Percentiles rank a stretch among this genome's conserved stretches.
phyloP scores from a whole-genome alignment of 2,113 vertebrate species.

The Ariopsis seemanni region DNA sequence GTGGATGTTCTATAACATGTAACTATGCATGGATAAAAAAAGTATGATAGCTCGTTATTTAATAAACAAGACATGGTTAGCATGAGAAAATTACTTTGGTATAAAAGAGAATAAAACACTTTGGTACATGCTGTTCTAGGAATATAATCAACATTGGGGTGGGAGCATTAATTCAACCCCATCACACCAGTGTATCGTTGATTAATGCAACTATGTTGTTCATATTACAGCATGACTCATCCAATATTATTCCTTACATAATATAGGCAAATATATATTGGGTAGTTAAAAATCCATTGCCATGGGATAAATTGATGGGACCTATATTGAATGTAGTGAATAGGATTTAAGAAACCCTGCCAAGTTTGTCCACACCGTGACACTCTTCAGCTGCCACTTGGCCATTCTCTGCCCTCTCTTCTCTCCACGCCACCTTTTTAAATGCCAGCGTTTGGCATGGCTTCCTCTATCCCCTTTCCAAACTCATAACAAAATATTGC shows the following conservation, averaged over 20 bases:
- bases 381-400: constrained; percentile 49
- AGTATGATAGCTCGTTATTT: too few relatives aligned
- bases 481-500: constrained; percentile 43
- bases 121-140: neutral
- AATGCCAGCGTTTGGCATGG: constrained; percentile 43
- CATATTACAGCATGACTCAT: neutral
- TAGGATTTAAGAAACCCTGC: neutral
- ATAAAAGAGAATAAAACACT: neutral
- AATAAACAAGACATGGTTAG: too few relatives aligned
- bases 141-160: neutral
- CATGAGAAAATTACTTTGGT: too few relatives aligned
- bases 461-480: constrained; percentile 30
- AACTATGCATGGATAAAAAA: too few relatives aligned
- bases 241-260: neutral
- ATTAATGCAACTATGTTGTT: neutral
- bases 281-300: neutral
- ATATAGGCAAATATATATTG: neutral
- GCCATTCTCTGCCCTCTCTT: constrained; percentile 54
- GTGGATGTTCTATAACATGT: too few relatives aligned
- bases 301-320: neutral
- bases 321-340: too few relatives aligned
- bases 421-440: constrained; percentile 52
- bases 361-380: constrained; percentile 5
- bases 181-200: neutral
- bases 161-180: neutral